These are phyloP conservation scores for Glaucidium brasilianum DNA, from an alignment of 2,113 vertebrate species.

Conservation along the genomic window DNA sequence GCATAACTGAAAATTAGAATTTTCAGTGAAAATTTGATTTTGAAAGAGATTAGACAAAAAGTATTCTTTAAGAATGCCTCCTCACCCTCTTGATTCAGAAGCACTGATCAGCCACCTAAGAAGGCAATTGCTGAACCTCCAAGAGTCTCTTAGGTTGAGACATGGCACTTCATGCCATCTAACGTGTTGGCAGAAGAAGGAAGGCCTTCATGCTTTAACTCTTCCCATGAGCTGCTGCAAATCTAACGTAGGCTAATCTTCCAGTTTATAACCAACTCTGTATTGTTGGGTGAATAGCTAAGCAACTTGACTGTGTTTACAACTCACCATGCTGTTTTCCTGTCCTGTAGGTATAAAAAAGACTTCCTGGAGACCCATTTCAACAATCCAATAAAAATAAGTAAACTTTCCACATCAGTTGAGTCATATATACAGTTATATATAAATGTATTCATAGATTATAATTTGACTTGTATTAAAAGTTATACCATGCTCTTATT, in stretches of 20 bases:
- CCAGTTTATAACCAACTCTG: neutral
- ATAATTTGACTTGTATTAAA: neutral
- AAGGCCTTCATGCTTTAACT: neutral
- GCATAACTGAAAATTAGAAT: neutral
- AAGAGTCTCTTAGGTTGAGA: neutral
- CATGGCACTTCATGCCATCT: neutral
- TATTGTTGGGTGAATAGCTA: neutral
- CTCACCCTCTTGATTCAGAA: neutral
- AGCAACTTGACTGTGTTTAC: neutral
- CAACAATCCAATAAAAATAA: neutral
- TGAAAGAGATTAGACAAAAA: neutral
- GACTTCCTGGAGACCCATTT: neutral
- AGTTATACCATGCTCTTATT: neutral
- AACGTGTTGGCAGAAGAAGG: neutral
- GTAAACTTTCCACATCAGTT: neutral
- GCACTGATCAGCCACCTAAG: neutral
- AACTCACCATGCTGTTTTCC: neutral
- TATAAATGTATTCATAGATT: neutral
- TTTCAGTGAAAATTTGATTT: neutral
- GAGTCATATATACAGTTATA: neutral
- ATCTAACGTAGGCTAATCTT: neutral
- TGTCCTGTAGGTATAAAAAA: neutral
- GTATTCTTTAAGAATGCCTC: neutral
- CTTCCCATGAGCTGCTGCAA: neutral
- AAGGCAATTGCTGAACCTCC: neutral